These are phyloP conservation scores for Poeciliopsis gracilis DNA, from an alignment of 2,797 vertebrate species.

Conservation along the genomic window DNA sequence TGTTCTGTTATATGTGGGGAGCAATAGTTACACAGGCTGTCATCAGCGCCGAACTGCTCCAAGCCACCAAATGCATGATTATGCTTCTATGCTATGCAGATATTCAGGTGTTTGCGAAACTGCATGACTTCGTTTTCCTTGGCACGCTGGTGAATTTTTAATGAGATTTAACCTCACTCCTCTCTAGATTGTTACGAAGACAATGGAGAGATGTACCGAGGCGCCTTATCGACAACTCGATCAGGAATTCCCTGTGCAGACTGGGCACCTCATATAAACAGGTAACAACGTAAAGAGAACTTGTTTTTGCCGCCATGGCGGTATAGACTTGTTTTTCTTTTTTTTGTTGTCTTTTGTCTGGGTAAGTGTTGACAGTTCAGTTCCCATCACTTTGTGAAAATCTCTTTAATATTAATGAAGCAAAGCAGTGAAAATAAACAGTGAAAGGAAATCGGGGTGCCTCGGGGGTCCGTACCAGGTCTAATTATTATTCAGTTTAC, in stretches of 20 bases:
- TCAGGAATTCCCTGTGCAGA: conserved; percentile 91
- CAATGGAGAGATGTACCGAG: conserved; percentile 89
- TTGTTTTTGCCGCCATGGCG: conserved; percentile 40
- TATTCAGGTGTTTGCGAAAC: conserved; percentile 41
- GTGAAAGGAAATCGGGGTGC: conserved; percentile 68
- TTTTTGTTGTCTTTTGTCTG: conserved; percentile 15
- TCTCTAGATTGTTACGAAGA: conserved; percentile 91
- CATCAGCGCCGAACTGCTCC: conserved; percentile 52
- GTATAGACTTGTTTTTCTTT: conserved; percentile 14
- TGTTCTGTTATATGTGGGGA: conserved; percentile 55
- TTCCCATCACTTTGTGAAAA: conserved; percentile 59
- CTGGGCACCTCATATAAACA: conserved; percentile 90
- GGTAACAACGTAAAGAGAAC: conserved; percentile 57
- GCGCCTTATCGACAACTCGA: conserved; percentile 90
- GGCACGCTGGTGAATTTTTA: conserved; percentile 11
- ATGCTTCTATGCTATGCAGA: conserved; percentile 6
- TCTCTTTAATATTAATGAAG: conserved; percentile 64
- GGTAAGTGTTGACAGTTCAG: conserved; percentile 59
- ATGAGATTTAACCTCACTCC: conserved; percentile 30
- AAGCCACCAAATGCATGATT: conserved; percentile 45
- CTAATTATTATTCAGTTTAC: conserved; percentile 76
- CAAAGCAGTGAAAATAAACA: conserved; percentile 75
- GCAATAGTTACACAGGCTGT: conserved; percentile 43
- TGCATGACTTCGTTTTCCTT: conserved; percentile 15
- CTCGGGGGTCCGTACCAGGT: conserved; percentile 61